Percentiles rank a stretch among this genome's conserved stretches.
phyloP scores from a whole-genome alignment of 2,888 invertebrate species.

The Trisateles emortualis region DNA sequence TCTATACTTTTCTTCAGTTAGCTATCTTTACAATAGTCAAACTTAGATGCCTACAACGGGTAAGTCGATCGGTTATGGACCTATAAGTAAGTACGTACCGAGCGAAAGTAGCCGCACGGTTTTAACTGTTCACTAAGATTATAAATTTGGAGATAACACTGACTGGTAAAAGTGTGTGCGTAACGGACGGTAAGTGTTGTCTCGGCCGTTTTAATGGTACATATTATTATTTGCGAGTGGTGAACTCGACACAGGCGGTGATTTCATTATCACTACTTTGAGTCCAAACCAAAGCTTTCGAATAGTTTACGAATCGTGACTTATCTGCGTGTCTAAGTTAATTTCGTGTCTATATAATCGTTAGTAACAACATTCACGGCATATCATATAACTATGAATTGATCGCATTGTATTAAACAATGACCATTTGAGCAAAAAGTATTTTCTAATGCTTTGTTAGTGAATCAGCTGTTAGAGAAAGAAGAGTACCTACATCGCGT shows the following conservation, averaged over 20 bases:
- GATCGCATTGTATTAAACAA: slow-evolving; percentile 51
- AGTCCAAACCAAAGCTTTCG: slow-evolving; percentile 38
- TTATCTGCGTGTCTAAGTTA: slow-evolving; percentile 39
- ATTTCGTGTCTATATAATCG: slow-evolving; percentile 35
- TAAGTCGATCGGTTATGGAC: slow-evolving; percentile 43
- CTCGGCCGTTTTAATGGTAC: slow-evolving; percentile 38
- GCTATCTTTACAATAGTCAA: neutral
- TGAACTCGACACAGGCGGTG: slow-evolving; percentile 39
- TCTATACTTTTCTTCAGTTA: neutral
- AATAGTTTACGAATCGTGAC: slow-evolving; percentile 46
- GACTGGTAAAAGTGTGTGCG: slow-evolving; percentile 56
- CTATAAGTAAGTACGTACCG: too few relatives aligned
- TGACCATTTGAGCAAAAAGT: slow-evolving; percentile 47
- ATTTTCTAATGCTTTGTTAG: slow-evolving; percentile 49
- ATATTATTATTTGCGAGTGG: slow-evolving; percentile 38
- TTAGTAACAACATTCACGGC: slow-evolving; percentile 45
- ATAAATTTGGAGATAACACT: slow-evolving; percentile 60
- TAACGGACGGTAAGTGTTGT: slow-evolving; percentile 31
- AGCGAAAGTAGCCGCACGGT: slow-evolving; percentile 60
- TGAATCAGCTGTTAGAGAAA: slow-evolving; percentile 47
- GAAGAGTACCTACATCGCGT: slow-evolving; percentile 41
- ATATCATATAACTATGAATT: slow-evolving; percentile 34
- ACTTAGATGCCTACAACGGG: slow-evolving; percentile 16
- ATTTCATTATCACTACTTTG: slow-evolving; percentile 39
- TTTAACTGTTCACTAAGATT: slow-evolving; percentile 59